Percentiles rank a stretch among this genome's conserved stretches.
These are phyloP conservation scores for Sturnira hondurensis DNA, from an alignment of 2,113 vertebrate genomes.

Conservation along the genomic window DNA sequence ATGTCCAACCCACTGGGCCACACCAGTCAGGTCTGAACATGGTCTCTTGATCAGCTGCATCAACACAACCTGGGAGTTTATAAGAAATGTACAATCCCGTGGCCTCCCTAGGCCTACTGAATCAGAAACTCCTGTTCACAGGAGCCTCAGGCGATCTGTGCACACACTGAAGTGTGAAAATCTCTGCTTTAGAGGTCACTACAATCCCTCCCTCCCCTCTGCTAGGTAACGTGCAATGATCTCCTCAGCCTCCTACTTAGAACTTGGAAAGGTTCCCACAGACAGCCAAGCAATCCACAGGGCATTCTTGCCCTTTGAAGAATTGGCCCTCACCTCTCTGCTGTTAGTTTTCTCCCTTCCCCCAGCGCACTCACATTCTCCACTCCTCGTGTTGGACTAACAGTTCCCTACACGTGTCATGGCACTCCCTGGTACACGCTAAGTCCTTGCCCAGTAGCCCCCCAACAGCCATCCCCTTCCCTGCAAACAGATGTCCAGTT, in stretches of 20 bases:
- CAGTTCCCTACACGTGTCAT: accelerated
- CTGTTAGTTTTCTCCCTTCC: not conserved
- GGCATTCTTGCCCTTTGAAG: not conserved
- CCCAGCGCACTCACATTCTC: not conserved
- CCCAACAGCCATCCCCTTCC: not conserved
- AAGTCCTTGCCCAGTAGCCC: not conserved
- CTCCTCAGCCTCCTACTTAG: not conserved
- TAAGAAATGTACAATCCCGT: not conserved
- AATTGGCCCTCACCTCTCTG: not conserved
- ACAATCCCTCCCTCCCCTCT: not conserved
- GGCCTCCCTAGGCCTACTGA: not conserved
- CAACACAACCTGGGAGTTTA: too few species aligned
- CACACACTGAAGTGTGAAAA: not conserved
- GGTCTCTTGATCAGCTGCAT: not conserved
- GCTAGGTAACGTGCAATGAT: not conserved
- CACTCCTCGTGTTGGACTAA: not conserved
- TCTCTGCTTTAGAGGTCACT: not conserved
- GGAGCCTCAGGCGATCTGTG: not conserved
- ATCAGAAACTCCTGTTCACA: not conserved
- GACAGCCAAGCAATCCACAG: not conserved
- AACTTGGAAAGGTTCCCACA: not conserved
- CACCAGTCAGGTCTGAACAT: not conserved
- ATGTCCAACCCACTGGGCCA: too few species aligned
- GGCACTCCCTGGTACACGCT: not conserved
- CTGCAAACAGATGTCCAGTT: not conserved